These are phyloP conservation scores for Lymantria monacha DNA, from an alignment of 2,888 invertebrate species.

Conservation along the genomic window DNA sequence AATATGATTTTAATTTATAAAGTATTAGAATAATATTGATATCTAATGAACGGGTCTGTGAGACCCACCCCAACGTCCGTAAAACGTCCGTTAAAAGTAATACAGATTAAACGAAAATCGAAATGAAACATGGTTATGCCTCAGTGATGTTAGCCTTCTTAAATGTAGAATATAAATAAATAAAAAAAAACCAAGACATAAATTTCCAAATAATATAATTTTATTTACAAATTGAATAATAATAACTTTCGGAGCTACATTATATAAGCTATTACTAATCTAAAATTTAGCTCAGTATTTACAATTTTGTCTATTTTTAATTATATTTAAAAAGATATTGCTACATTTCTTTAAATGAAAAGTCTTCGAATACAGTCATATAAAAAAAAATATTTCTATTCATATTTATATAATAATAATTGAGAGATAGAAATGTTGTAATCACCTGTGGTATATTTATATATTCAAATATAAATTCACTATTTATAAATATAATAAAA, in stretches of 20 bases:
- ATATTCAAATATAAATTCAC: not conserved
- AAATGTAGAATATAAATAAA: not conserved
- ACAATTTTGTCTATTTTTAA: slow-evolving; percentile 46
- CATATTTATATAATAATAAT: not conserved
- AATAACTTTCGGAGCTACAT: slow-evolving; percentile 58
- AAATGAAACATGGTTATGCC: too few species aligned
- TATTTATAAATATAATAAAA: not conserved
- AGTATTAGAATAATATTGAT: too few species aligned
- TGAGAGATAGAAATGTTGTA: not conserved
- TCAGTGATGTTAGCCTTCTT: too few species aligned
- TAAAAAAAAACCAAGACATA: slow-evolving; percentile 42
- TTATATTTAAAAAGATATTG: slow-evolving; percentile 40
- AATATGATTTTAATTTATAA: too few species aligned
- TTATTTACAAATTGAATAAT: slow-evolving; percentile 77
- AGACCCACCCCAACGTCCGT: too few species aligned
- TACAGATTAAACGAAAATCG: too few species aligned
- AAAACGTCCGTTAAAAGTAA: too few species aligned
- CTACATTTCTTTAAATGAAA: slow-evolving; percentile 31
- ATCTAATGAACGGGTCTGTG: too few species aligned
- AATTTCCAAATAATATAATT: slow-evolving; percentile 77
- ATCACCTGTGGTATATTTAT: not conserved
- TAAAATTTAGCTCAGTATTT: slow-evolving; percentile 46
- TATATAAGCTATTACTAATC: slow-evolving; percentile 32
- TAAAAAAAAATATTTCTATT: not conserved
- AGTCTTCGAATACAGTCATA: slow-evolving; percentile 18